Conservation (phyloP, 2,113 vertebrate species). For the Ceratotherium simum region DNA sequence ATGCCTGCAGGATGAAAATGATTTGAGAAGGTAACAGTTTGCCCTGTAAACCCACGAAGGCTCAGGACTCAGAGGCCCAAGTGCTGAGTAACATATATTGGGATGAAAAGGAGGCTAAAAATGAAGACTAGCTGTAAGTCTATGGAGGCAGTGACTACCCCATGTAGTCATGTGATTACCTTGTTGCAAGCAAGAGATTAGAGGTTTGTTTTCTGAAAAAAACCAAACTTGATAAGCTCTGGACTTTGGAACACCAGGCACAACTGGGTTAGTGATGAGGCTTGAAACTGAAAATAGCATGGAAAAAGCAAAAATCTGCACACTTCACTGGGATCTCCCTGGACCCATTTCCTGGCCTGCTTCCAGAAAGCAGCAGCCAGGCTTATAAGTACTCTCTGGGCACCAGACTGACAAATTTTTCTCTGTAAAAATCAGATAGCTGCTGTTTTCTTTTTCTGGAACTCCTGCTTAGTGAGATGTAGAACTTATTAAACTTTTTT, state of each 20-base stretch:
- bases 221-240: neutral
- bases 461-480: neutral
- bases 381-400: neutral
- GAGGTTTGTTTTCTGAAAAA: neutral
- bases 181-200: neutral
- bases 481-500: neutral
- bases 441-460: slow-evolving; percentile 29
- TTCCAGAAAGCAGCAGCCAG: slow-evolving; percentile 32
- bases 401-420: neutral
- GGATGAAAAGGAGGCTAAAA: neutral
- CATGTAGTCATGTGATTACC: neutral
- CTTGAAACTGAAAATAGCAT: neutral
- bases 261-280: slow-evolving; percentile 8
- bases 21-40: neutral
- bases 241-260: neutral
- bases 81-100: neutral
- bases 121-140: neutral
- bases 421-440: slow-evolving; percentile 31
- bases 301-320: neutral
- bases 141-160: neutral
- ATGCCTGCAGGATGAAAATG: neutral
- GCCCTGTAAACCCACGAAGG: neutral
- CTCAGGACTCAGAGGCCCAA: neutral
- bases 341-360: neutral
- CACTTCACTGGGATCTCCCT: neutral